Base-by-base conservation (phyloP, 2,797 vertebrate species). In the Poecilia gillii region DNA sequence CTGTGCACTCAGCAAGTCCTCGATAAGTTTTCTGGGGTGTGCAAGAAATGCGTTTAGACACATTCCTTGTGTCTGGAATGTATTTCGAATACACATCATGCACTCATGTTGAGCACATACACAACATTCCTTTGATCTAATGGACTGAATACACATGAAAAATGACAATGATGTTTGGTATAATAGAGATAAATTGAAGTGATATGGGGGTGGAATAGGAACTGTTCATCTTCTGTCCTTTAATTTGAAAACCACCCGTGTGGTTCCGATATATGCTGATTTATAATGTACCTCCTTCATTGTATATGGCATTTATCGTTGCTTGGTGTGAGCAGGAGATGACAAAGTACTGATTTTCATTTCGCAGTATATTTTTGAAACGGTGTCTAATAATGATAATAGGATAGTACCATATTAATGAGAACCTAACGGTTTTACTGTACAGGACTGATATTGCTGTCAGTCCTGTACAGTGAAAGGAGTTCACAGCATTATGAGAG, bases 381-480 rank as follows among this genome's bases (percentile, higher is more conserved):
- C 84, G 81, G 64, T 87, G 76, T 82, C 66, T 85, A 84, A 87
- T 87, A 88, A 91, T 88, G 87, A 80, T 83, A 81, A 88, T 75
- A 28, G 70, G 73, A 80, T 82, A 87, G 81, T 84, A 81, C 62
- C 73, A 72, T 82, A n/a, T 88, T 89, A 90, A 88, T 91, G 87
- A 85, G 85, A 84, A 86, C 16, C 6, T 33, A 36, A 62, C 3
- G 0, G 20, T n/a, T 62, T 33, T 33, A 62, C 13, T 57, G 12
- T 28, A 57, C n/a, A 13, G 1, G 4, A 59, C 28, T 31, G n/a
- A 59, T 31, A 59, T 59, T 59, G 31, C 6, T 25, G 7, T 87
- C 72, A 74, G 76, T 59, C 53, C 62, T 78, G 59, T 46, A 80
- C 36, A 66, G 64, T 39, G 36, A 66, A 23, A 31, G 39, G 75